Evolutionary conservation across 2,113 vertebrate species (phyloP), one percentile per base, ranked within the genome.

Genomic region (Syngnathus floridae): DNA sequence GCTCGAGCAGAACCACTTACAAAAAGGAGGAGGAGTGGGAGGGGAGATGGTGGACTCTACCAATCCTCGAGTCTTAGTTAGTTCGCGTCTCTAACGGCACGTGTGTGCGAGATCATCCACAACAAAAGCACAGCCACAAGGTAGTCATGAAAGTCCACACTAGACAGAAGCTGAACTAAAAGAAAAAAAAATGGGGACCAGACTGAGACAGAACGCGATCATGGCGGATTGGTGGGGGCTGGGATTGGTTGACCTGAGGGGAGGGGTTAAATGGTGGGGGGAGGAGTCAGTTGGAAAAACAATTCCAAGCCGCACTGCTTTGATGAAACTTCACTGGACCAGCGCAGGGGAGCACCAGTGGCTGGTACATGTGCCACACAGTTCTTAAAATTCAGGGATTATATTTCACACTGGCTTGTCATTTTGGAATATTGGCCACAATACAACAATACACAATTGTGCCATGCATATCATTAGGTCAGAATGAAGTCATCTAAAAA

Each of bases 231-330:
- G 77, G 78, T 62, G 74, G 77, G 72, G 71, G 7, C 66, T 52
- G 66, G 14, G 66, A 49, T 62, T 62, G 69, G 38, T 46, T 56
- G 31, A 49, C 26, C 38, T 49, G 52, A 59, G 75, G 66, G 81
- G 80, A 69, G 84, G 79, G 73, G 14, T 65, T 13, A 72, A 0
- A 62, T 1, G 5, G n/a, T 62, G 71, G 43, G 57, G 57, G 89
- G 85, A 70, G 89, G 87, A 78, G 85, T 64, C 66, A 67, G 16
- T 3, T 1, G 13, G 11, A 65, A 71, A 65, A 62, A 70, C 66
- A 64, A 65, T 10, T 43, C 19, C 54, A n/a, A 66, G 66, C 61
- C 2, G 5, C 19, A 14, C 17, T 22, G 17, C 22, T 43, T 0
- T 26, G 5, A 26, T 9, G 10, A 59, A 56, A 56, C 26, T 8